Base-by-base conservation (phyloP, 2,113 vertebrate species). In the Perccottus glenii region DNA sequence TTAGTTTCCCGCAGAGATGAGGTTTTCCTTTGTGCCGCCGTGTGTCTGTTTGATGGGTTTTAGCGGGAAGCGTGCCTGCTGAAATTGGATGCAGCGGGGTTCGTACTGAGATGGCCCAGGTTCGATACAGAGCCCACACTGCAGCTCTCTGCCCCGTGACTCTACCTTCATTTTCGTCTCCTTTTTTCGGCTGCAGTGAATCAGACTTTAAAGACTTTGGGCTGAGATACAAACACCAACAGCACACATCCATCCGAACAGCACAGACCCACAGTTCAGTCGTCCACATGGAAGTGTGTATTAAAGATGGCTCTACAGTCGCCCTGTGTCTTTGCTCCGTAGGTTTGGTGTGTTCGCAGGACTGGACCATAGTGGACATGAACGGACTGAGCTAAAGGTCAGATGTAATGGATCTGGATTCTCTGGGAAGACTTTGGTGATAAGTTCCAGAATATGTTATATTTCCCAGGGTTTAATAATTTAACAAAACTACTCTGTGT, bases 1-100 rank as follows among this genome's bases (percentile, higher is more conserved):
- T 98, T 98, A 97, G 96, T 96, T 95, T 96, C 95, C 96, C 88
- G 96, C 94, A 94, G 96, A 96, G 96, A 97, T 96, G 96, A 96
- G 96, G 95, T 97, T 96, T 96, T 95, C 95, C 96, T 97, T 97
- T 98, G 96, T 98, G 95, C 80, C 52, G 27, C 94, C 85, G 92
- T 95, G 94, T 96, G 96, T 96, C 95, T 97, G 95, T 98, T 98
- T 98, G 96, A 98, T 97, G 96, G 95, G 95, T 93, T 98, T 98
- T 97, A 98, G 96, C 96, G 93, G 95, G 94, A 96, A 95, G 93
- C 93, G 94, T 96, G 93, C 94, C 92, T 93, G 94, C 94, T 96
- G 95, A 96, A 98, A 98, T 97, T 98, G 96, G 95, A 97, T 97
- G 96, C 96, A 98, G 95, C 93, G 88, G 94, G 95, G 94, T 96